Conservation (phyloP, 2,113 vertebrate species). For the Machaerirhynchus nigripectus region DNA sequence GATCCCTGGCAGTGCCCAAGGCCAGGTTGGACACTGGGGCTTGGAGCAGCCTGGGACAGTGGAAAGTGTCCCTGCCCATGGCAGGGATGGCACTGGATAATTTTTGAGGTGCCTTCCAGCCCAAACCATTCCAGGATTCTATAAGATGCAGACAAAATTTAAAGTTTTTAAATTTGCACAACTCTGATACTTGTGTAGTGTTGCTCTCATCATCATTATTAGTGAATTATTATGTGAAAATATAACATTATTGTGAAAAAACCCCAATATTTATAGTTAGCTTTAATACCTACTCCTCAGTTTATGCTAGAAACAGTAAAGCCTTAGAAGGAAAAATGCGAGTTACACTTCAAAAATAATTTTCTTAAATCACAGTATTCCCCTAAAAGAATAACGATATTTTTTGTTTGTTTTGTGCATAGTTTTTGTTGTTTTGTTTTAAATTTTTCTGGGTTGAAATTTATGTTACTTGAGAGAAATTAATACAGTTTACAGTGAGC, state of each 20-base stretch:
- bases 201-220: background rate
- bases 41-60: background rate
- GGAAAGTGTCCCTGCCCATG: background rate
- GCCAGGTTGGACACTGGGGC: background rate
- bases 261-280: background rate
- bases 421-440: background rate
- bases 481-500: background rate
- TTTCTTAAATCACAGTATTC: background rate
- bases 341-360: background rate
- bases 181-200: background rate
- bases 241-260: too few relatives aligned
- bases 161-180: background rate
- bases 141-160: background rate
- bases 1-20: background rate
- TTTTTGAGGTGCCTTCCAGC: accelerated
- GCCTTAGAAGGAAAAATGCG: background rate
- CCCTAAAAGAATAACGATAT: background rate
- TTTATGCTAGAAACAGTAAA: background rate
- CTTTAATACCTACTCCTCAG: background rate
- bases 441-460: background rate
- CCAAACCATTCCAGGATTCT: background rate
- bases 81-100: accelerated
- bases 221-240: too few relatives aligned
- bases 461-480: background rate
- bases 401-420: background rate